These are phyloP conservation scores for Tympanoctomys barrerae DNA, from an alignment of 2,797 vertebrate genomes.

Conservation along the genomic window DNA sequence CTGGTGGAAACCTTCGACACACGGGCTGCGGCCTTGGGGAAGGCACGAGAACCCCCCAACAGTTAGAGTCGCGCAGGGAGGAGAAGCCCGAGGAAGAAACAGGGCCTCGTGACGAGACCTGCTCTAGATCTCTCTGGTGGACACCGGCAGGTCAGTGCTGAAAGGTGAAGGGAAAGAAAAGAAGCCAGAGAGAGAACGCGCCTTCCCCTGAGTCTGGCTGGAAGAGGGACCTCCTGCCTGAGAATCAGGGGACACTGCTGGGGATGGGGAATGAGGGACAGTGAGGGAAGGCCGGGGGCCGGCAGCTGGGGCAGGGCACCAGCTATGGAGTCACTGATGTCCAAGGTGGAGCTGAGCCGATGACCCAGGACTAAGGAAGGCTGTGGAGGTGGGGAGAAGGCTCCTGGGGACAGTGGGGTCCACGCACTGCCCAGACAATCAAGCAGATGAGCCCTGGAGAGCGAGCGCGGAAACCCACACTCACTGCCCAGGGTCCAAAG, in stretches of 20 bases:
- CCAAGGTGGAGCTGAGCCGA: not conserved
- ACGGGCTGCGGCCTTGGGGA: not conserved
- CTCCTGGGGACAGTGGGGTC: not conserved
- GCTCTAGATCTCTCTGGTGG: not conserved
- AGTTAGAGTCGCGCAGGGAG: not conserved
- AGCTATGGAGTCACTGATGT: not conserved
- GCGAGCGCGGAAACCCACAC: not conserved
- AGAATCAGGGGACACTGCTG: not conserved
- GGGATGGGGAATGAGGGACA: not conserved
- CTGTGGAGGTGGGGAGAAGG: not conserved
- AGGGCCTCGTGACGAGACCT: not conserved
- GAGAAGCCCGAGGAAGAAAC: not conserved
- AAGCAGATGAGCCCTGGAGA: not conserved
- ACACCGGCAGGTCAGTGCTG: not conserved
- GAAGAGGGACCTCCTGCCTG: not conserved
- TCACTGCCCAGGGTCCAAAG: not conserved
- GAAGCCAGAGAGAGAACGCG: not conserved
- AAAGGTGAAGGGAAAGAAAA: not conserved
- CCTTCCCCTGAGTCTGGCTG: not conserved
- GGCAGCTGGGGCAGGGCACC: not conserved
- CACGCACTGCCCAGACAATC: not conserved
- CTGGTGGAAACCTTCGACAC: slow-evolving; percentile 6
- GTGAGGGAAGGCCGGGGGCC: not conserved
- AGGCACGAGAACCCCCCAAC: not conserved
- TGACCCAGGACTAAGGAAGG: not conserved